A percentile compares a stretch with the other conserved stretches of the same genome.
phyloP scores from a whole-genome alignment of 2,113 vertebrate genomes.

The Heterocephalus glaber region DNA sequence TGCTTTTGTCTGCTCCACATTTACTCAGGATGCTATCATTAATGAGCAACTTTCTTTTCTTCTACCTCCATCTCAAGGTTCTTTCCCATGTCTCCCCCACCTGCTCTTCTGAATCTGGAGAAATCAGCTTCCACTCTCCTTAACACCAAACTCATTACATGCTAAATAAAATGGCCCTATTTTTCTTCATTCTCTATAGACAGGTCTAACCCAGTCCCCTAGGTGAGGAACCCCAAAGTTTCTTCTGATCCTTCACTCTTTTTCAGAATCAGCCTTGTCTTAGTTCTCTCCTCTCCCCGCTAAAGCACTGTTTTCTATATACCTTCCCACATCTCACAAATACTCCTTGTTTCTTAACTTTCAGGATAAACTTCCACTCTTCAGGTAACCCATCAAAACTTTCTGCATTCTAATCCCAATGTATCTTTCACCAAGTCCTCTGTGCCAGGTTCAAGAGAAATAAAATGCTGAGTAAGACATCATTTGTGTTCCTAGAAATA shows the following conservation, averaged over 20 bases:
- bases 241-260: constrained; percentile 13
- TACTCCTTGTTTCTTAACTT: neutral
- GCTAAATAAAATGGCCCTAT: neutral
- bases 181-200: neutral
- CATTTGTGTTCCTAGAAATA: neutral
- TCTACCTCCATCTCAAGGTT: neutral
- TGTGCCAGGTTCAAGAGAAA: neutral
- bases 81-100: neutral
- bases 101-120: neutral
- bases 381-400: neutral
- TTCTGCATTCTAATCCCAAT: neutral
- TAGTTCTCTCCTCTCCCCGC: neutral
- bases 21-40: neutral
- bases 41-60: neutral
- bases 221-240: neutral
- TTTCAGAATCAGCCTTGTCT: neutral
- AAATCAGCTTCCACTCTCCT: neutral
- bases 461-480: neutral
- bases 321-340: neutral
- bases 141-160: neutral
- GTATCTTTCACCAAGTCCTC: neutral
- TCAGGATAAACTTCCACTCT: neutral
- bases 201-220: neutral
- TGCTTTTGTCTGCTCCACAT: neutral
- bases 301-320: neutral